These are phyloP conservation scores for Lasioglossum lativentre DNA, from an alignment of 2,888 invertebrate genomes.

Conservation along the genomic window DNA sequence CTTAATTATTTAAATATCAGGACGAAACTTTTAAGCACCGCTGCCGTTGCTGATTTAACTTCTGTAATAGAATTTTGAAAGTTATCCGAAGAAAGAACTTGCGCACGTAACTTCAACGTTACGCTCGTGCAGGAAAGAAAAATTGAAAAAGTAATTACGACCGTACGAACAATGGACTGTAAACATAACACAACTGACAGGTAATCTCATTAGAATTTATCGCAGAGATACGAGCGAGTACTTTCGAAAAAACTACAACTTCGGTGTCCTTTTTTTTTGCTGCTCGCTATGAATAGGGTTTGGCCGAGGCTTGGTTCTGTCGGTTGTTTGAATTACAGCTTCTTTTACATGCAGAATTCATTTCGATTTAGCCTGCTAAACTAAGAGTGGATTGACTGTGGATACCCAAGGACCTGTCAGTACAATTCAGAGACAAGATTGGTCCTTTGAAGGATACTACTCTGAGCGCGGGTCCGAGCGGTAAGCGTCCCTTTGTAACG, in stretches of 20 bases:
- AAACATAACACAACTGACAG: neutral
- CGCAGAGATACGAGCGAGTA: neutral
- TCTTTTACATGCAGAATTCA: neutral
- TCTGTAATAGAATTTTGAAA: neutral
- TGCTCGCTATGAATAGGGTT: neutral
- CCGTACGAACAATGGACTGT: neutral
- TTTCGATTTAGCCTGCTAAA: constrained; percentile 4
- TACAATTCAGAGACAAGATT: constrained; percentile 7
- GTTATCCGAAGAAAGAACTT: neutral
- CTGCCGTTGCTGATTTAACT: neutral
- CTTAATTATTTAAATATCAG: neutral
- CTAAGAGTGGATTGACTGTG: neutral
- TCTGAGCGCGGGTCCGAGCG: neutral
- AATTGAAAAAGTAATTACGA: neutral
- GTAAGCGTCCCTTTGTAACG: constrained; percentile 4
- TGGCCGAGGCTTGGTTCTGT: neutral
- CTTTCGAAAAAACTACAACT: neutral
- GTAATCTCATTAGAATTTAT: constrained; percentile 2
- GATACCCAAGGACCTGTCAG: neutral
- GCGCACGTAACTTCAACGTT: neutral
- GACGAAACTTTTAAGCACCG: neutral
- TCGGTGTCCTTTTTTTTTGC: neutral
- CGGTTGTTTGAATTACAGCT: constrained; percentile 2
- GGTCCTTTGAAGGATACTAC: neutral
- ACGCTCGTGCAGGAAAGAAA: neutral